Base-by-base conservation (phyloP, 2,888 invertebrate species). In the Heliconius charithonia region DNA sequence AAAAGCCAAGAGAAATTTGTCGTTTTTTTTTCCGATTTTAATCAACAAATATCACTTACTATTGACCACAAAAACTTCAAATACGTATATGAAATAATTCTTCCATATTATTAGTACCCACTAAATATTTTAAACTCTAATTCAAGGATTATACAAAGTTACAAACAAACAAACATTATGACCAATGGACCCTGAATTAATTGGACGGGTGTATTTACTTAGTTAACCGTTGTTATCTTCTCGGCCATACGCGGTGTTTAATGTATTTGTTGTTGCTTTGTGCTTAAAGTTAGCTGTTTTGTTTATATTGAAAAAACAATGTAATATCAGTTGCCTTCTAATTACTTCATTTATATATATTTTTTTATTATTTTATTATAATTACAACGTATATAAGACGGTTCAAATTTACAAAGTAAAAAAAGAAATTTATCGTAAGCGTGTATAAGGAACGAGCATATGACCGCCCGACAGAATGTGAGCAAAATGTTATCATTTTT, bases 151-250 rank as follows among this genome's bases (percentile, higher is more conserved):
- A 84, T 87, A 86, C 86, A 84, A 90, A 92, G 89, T 91, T 88
- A 89, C 87, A 89, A 85, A 88, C 89, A 91, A 93, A 91, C 93
- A 94, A 92, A 91, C 90, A 93, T 90, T 89, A 92, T 93, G 93
- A 92, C 93, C 93, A 93, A 93, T 94, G 93, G 92, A 89, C 92
- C 94, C 92, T 87, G 90, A 91, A 91, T 93, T 94, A 93, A 93
- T 94, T 92, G 92, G 85, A 87, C 81, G 91, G 92, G 92, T 90
- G 83, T 94, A 94, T 94, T 95, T 92, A 91, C 93, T 90, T 89
- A 89, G 91, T 89, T 89, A 90, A 91, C 92, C 90, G 88, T 84
- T 85, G 92, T 93, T 95, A 95, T 95, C 94, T 94, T 90, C 86
- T 86, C 85, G 89, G 86, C 93, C 93, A 93, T 91, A 89, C 92